Evolutionary conservation across 2,113 vertebrate species (phyloP).

Genomic region (Cercopithecus mona): DNA sequence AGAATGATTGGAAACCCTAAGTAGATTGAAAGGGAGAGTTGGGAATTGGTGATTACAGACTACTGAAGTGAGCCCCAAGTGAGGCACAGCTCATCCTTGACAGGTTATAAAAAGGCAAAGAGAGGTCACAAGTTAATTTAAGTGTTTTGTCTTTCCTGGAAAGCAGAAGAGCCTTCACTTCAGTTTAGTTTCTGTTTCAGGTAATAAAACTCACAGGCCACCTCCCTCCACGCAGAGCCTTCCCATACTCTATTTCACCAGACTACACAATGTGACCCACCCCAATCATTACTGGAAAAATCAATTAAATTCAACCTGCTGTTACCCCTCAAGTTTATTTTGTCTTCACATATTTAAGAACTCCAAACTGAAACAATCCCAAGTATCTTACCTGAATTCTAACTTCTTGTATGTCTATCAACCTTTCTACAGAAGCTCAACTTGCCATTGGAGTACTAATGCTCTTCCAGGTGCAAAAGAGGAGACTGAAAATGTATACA

Average conservation of each 20-base stretch:
- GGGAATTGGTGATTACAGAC: not conserved
- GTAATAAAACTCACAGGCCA: not conserved
- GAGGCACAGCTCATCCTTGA: not conserved
- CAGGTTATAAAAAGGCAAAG: not conserved
- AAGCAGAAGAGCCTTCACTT: not conserved
- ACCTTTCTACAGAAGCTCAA: not conserved
- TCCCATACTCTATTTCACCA: not conserved
- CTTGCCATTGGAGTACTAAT: not conserved
- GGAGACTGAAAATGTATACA: not conserved
- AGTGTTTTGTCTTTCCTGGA: not conserved
- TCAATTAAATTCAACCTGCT: not conserved
- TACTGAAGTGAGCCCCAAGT: not conserved
- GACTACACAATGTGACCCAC: not conserved
- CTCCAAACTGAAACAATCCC: not conserved
- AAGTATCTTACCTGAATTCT: not conserved
- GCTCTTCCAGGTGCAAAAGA: not conserved
- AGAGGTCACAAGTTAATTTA: not conserved
- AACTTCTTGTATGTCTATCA: not conserved
- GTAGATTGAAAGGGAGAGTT: not conserved
- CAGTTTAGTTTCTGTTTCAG: not conserved
- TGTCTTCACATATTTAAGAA: not conserved
- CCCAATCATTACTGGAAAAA: not conserved
- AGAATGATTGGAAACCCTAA: not conserved
- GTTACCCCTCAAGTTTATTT: not conserved
- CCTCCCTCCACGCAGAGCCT: not conserved